A percentile compares a stretch with the other conserved stretches of the same genome.
These are phyloP conservation scores for Eurytoma californica DNA, from an alignment of 2,888 invertebrate genomes.

Conservation along the genomic window DNA sequence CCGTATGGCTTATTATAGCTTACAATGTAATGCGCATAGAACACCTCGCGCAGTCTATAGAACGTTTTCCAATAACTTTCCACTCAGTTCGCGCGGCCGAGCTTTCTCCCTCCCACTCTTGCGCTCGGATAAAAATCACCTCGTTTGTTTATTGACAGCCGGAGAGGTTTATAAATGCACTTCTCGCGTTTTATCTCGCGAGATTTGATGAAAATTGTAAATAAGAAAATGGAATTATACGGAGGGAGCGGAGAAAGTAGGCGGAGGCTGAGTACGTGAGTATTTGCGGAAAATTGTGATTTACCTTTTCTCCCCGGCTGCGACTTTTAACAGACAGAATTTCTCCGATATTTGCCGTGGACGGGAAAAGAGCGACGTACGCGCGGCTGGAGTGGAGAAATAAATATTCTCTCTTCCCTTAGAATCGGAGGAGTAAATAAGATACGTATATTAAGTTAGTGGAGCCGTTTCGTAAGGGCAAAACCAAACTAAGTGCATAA, in stretches of 20 bases:
- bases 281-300: conserved; percentile 22
- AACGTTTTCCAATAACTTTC: no score
- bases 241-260: background rate
- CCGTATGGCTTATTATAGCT: no score
- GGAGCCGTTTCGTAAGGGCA: no score
- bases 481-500: background rate
- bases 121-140: conserved; percentile 3
- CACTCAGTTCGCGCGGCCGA: no score
- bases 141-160: conserved; percentile 28
- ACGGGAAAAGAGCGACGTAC: conserved; percentile 1
- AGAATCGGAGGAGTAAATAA: conserved; percentile 19
- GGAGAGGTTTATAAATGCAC: conserved; percentile 3
- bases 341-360: conserved; percentile 7
- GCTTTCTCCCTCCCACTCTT: background rate
- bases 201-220: conserved; percentile 41
- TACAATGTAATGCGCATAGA: no score
- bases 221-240: conserved; percentile 39
- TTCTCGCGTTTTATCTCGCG: conserved; percentile 1
- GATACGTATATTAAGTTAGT: background rate
- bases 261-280: background rate
- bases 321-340: conserved; percentile 25
- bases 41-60: no score
- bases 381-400: background rate
- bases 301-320: background rate
- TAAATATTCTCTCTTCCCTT: conserved; percentile 14